Conservation (phyloP, 2,888 invertebrate species). For the Homarus gammarus region DNA sequence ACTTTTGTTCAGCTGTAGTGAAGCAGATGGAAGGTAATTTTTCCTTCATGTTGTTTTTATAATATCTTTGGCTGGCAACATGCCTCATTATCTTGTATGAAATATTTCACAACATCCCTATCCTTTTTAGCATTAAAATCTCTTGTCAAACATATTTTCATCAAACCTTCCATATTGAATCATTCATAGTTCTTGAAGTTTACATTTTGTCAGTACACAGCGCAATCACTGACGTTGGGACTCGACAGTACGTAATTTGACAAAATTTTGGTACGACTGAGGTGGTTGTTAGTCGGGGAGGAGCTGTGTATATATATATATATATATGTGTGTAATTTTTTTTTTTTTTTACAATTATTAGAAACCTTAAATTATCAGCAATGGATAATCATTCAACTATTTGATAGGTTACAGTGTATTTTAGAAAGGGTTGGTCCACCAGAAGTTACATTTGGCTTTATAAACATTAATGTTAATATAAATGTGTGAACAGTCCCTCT, state of each 20-base stretch:
- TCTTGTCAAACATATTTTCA: neutral
- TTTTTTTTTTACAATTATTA: neutral
- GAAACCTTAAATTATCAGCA: too few relatives aligned
- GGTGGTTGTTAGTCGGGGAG: too few relatives aligned
- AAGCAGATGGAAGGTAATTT: neutral
- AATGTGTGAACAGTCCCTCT: too few relatives aligned
- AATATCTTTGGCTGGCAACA: neutral
- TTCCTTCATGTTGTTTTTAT: neutral
- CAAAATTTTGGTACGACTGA: too few relatives aligned
- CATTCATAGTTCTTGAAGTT: neutral
- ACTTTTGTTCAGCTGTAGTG: neutral
- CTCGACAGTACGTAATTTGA: too few relatives aligned
- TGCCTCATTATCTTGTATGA: neutral
- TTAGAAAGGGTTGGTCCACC: too few relatives aligned
- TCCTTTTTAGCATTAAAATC: neutral
- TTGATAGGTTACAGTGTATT: too few relatives aligned
- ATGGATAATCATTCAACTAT: too few relatives aligned
- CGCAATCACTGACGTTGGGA: too few relatives aligned
- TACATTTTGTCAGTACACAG: too few relatives aligned
- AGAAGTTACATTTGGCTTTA: too few relatives aligned
- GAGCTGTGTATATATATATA: constrained; percentile 19
- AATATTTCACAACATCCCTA: neutral
- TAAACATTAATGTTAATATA: too few relatives aligned
- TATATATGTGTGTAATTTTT: neutral
- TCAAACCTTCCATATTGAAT: neutral